A percentile compares a stretch with the other conserved stretches of the same genome.
phyloP scores from a whole-genome alignment of 2,888 invertebrate genomes.

The Dorcus parallelipipedus region DNA sequence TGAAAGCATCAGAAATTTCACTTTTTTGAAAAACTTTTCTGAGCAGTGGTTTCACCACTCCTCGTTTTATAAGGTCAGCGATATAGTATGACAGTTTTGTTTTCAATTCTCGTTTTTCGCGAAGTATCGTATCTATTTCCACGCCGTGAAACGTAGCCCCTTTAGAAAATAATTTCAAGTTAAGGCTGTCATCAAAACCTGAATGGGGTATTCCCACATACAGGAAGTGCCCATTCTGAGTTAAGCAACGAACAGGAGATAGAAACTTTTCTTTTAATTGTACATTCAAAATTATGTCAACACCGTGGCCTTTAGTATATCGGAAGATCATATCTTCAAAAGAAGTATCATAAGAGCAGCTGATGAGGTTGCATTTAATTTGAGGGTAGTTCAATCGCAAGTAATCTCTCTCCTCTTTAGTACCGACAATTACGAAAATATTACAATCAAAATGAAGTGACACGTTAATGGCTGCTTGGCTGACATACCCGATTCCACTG shows the following conservation, averaged over 20 bases:
- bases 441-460: constrained; percentile 62
- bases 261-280: constrained; percentile 85
- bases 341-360: constrained; percentile 80
- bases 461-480: constrained; percentile 71
- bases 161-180: constrained; percentile 53
- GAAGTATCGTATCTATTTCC: too few species aligned
- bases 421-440: constrained; percentile 88
- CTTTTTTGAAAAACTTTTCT: constrained; percentile 61
- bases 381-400: constrained; percentile 76
- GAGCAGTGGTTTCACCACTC: constrained; percentile 67
- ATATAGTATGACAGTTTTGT: too few species aligned
- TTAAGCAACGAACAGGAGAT: constrained; percentile 62
- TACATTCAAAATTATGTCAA: constrained; percentile 88
- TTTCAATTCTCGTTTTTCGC: too few species aligned
- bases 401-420: constrained; percentile 78
- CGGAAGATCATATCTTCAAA: constrained; percentile 84
- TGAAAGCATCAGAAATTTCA: constrained; percentile 70
- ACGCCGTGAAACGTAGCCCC: constrained; percentile 67
- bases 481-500: constrained; percentile 65
- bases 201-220: constrained; percentile 80
- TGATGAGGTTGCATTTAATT: constrained; percentile 65
- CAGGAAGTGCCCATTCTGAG: constrained; percentile 64
- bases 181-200: constrained; percentile 63
- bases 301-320: constrained; percentile 81
- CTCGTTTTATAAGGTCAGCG: constrained; percentile 36